phyloP scores from a whole-genome alignment of 2,888 invertebrate species.

The Stratiomys singularior region DNA sequence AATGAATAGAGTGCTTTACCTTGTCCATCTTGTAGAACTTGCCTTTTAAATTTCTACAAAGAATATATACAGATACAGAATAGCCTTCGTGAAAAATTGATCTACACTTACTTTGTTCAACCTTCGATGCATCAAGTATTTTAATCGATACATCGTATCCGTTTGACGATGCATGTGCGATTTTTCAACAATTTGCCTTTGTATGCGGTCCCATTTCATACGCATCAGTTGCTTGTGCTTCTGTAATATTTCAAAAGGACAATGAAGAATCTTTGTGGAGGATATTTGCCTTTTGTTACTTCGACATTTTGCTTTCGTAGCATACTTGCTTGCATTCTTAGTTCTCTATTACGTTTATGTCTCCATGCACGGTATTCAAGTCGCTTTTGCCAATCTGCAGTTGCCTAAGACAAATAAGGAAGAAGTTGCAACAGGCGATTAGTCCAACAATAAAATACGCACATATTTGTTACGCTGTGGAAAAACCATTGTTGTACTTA shows the following conservation, averaged over 20 bases:
- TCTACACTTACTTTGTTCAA: not conserved
- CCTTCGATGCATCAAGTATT: not conserved
- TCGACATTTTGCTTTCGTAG: slow-evolving; percentile 1
- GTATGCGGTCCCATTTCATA: slow-evolving; percentile 53
- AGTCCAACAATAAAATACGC: too few species aligned
- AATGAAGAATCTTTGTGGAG: not conserved
- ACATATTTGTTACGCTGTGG: too few species aligned
- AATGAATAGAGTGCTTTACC: not conserved
- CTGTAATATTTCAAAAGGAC: slow-evolving; percentile 11
- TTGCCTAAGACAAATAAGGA: slow-evolving; percentile 40
- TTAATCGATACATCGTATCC: not conserved
- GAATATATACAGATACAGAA: too few species aligned
- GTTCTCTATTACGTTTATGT: not conserved
- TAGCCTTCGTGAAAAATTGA: too few species aligned
- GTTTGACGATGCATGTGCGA: slow-evolving; percentile 1
- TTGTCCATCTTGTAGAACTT: not conserved
- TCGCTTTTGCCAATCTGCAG: slow-evolving; percentile 19
- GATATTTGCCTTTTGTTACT: not conserved
- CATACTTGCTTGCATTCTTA: not conserved
- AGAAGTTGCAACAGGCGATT: too few species aligned
- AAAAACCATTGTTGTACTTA: too few species aligned
- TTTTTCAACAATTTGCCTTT: slow-evolving; percentile 51
- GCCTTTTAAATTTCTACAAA: not conserved
- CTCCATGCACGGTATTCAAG: slow-evolving; percentile 29
- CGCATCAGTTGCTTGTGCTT: slow-evolving; percentile 38